phyloP scores from a whole-genome alignment of 2,113 vertebrate genomes.

The Heloderma charlesbogerti region DNA sequence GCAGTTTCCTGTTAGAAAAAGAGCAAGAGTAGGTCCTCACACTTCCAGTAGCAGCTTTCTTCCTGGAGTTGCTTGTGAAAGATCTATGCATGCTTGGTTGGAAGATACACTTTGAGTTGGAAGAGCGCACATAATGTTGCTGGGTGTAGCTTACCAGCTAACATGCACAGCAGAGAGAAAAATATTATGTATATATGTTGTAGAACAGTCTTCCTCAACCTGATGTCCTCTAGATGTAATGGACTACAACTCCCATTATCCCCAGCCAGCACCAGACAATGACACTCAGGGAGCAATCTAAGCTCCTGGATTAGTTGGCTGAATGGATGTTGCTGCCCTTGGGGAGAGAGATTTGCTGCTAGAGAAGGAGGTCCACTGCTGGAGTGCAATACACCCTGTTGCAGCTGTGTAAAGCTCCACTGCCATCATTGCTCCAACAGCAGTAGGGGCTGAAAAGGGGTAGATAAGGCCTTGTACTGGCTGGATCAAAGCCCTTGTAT shows the following conservation, averaged over 20 bases:
- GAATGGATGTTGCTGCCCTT: too few relatives aligned
- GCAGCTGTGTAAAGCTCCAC: too few relatives aligned
- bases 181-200: not conserved
- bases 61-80: not conserved
- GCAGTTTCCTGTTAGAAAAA: not conserved
- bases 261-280: not conserved
- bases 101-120: not conserved
- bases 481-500: too few relatives aligned
- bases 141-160: not conserved
- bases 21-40: too few relatives aligned
- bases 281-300: not conserved
- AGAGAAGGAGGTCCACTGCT: too few relatives aligned
- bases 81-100: not conserved
- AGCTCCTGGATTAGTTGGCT: too few relatives aligned
- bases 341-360: too few relatives aligned
- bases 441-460: too few relatives aligned
- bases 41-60: not conserved
- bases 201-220: not conserved
- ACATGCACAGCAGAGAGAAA: not conserved
- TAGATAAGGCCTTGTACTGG: too few relatives aligned
- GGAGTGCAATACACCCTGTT: too few relatives aligned
- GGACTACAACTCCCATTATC: not conserved
- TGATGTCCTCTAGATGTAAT: not conserved
- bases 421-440: too few relatives aligned
- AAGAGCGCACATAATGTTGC: not conserved